Percentiles rank a stretch among this genome's conserved stretches.
phyloP scores from a whole-genome alignment of 2,888 invertebrate genomes.

The Mythimna lalbum region DNA sequence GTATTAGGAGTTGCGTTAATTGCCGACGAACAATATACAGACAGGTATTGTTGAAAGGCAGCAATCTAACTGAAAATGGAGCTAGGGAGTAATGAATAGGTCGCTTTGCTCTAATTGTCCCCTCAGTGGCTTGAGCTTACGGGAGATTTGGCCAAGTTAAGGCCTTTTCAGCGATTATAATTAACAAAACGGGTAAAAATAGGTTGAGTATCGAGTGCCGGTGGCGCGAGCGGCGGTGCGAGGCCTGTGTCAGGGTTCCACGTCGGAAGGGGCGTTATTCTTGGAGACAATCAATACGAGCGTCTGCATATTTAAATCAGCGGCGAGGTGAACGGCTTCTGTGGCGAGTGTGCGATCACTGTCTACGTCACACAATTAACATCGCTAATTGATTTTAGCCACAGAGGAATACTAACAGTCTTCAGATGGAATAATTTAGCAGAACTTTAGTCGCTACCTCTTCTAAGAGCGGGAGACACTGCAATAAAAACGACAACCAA shows the following conservation, averaged over 20 bases:
- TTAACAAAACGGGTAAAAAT: conserved; percentile 59
- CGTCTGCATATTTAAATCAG: conserved; percentile 89
- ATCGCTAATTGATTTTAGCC: conserved; percentile 28
- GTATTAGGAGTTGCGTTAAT: conserved; percentile 56
- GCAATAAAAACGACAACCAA: conserved; percentile 30
- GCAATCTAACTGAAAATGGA: conserved; percentile 53
- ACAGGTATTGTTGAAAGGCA: conserved; percentile 41
- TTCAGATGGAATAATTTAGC: conserved; percentile 16
- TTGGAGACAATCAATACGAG: conserved; percentile 88
- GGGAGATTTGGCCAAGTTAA: conserved; percentile 26
- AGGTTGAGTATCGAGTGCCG: conserved; percentile 53
- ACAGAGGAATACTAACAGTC: conserved; percentile 12
- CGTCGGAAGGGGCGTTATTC: conserved; percentile 82
- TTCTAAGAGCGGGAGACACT: conserved; percentile 6
- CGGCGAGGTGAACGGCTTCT: conserved; percentile 77
- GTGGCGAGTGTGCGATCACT: conserved; percentile 57
- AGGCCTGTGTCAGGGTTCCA: conserved; percentile 72
- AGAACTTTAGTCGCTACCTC: conserved; percentile 3
- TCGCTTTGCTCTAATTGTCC: conserved; percentile 41
- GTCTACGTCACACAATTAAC: conserved; percentile 44
- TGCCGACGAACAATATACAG: conserved; percentile 53
- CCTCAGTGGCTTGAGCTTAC: conserved; percentile 16
- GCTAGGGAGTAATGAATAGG: conserved; percentile 46
- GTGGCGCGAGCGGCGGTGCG: conserved; percentile 61
- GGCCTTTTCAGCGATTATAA: conserved; percentile 42